Evolutionary conservation across 2,113 vertebrate species (phyloP), one percentile per base, ranked within the genome.

Genomic region (Apus apus): DNA sequence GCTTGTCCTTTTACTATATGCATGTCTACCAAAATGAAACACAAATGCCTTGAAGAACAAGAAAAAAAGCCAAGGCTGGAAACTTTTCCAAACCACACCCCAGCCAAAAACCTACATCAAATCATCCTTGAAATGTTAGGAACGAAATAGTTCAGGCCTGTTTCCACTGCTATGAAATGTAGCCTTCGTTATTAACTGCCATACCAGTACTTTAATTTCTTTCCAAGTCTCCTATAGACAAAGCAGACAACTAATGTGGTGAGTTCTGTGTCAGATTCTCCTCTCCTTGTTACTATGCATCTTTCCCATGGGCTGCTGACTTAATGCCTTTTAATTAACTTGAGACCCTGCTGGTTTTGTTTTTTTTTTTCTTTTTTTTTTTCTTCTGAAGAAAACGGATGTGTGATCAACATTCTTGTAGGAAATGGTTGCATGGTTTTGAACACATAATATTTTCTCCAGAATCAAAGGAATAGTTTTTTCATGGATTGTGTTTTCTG

Each of bases 321-420:
- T 65, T 16, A 57, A 50, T 53, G 60, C 20, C 30, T 68, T 82
- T 93, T 93, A 94, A 94, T 90, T 87, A 93, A 91, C 34, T 75
- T 0, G 2, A 58, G 56, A 68, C 16, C 18, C 12, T 2, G 18
- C 19, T 73, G 48, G 12, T 8, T 71, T 34, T 51, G 10, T 53
- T 53, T 53, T 94, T 34, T 82, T 36, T 3, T 17, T 75, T n/a
- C n/a, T n/a, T 68, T 79, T 22, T 43, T 80, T 79, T 80, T 80
- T 26, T 6, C 15, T 77, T 62, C 71, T 73, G 20, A n/a, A 73
- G 34, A 85, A 92, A 91, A 71, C 1, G 6, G 27, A 30, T 21
- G 20, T 29, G 13, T 17, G 40, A 72, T 79, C 38, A 64, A 45
- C 38, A 51, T 82, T 84, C 40, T 68, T 22, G 12, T 30, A 78